phyloP scores from a whole-genome alignment of 2,113 vertebrate genomes.

The Coracopsis vasa region DNA sequence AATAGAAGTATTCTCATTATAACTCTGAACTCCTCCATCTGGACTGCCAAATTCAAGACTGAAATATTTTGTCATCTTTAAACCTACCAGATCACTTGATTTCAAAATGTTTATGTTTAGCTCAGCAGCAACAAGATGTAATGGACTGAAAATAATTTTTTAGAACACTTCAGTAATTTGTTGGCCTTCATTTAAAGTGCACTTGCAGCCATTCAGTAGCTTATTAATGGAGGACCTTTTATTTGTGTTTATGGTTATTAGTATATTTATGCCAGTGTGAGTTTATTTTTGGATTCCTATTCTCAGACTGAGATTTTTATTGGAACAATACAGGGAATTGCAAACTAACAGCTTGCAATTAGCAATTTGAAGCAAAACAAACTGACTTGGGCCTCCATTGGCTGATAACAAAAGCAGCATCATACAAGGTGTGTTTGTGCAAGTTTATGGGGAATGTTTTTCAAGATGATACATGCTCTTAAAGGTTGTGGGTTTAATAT shows the following conservation, averaged over 20 bases:
- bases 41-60: not conserved
- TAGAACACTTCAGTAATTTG: not conserved
- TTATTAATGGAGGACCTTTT: not conserved
- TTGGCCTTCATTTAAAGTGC: not conserved
- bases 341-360: not conserved
- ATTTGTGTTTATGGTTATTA: not conserved
- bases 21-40: not conserved
- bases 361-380: not conserved
- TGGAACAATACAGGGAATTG: not conserved
- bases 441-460: not conserved
- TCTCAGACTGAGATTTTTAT: not conserved
- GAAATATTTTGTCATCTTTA: constrained; percentile 20
- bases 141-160: not conserved
- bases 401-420: not conserved
- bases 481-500: not conserved
- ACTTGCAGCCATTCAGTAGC: not conserved
- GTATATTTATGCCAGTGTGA: not conserved
- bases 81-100: not conserved
- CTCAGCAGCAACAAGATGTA: not conserved
- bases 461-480: not conserved
- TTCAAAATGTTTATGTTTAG: not conserved
- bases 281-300: not conserved
- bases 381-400: rapidly evolving
- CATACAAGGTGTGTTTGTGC: not conserved
- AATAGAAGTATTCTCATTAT: not conserved